phyloP scores from a whole-genome alignment of 2,888 invertebrate species.

The Drosophila ustulata region DNA sequence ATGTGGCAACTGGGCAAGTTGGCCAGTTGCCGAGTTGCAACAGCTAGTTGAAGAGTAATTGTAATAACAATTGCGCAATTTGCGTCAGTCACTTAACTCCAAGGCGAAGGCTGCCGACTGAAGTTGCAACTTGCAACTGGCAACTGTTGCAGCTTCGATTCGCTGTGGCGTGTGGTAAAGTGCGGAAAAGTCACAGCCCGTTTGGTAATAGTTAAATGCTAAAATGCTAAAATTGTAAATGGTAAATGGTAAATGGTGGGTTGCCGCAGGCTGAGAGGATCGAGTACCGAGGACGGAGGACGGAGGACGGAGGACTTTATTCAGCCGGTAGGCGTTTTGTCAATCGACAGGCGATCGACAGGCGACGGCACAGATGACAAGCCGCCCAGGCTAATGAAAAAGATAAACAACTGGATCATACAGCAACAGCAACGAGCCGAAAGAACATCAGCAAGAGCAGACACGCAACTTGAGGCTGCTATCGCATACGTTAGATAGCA shows the following conservation, averaged over 20 bases:
- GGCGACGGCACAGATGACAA: slow-evolving; percentile 76
- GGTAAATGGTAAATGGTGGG: slow-evolving; percentile 23
- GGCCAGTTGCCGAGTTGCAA: slow-evolving; percentile 22
- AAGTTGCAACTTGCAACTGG: slow-evolving; percentile 5
- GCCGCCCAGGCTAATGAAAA: slow-evolving; percentile 76
- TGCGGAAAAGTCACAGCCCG: slow-evolving; percentile 73
- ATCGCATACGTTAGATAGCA: slow-evolving; percentile 54
- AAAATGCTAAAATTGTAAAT: slow-evolving; percentile 14
- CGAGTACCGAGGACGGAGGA: slow-evolving; percentile 4
- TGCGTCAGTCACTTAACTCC: slow-evolving; percentile 73
- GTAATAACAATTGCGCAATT: slow-evolving; percentile 78
- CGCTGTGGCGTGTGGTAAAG: slow-evolving; percentile 64
- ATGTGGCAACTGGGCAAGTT: slow-evolving; percentile 14
- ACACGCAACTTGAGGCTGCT: slow-evolving; percentile 40
- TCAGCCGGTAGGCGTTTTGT: slow-evolving; percentile 58
- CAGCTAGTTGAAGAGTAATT: slow-evolving; percentile 68
- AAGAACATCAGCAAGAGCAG: neutral
- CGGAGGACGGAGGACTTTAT: slow-evolving; percentile 13
- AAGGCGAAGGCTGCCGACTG: slow-evolving; percentile 33
- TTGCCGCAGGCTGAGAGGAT: slow-evolving; percentile 6
- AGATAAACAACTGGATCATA: slow-evolving; percentile 77
- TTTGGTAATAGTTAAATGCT: slow-evolving; percentile 51
- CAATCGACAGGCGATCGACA: slow-evolving; percentile 69
- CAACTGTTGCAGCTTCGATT: slow-evolving; percentile 35
- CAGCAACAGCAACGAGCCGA: slow-evolving; percentile 23